A percentile compares a stretch with the other conserved stretches of the same genome.
These are phyloP conservation scores for Miniopterus natalensis DNA, from an alignment of 2,113 vertebrate species.

Conservation along the genomic window DNA sequence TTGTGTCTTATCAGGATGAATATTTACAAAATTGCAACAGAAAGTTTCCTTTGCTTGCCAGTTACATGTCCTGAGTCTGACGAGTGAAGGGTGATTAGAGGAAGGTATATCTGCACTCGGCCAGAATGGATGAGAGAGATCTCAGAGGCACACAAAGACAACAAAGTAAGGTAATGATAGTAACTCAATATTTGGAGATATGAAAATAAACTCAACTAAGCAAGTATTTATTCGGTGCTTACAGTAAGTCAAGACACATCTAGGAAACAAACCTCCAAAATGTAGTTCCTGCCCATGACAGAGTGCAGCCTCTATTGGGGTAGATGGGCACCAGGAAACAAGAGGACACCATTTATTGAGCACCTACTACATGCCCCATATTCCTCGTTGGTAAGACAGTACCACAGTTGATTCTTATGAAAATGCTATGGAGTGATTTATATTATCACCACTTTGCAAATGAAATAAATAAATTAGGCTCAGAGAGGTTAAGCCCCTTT, in stretches of 20 bases:
- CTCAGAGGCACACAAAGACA: neutral
- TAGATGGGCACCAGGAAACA: neutral
- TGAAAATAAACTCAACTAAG: fast-evolving
- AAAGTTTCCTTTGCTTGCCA: neutral
- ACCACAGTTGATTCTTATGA: neutral
- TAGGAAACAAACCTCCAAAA: neutral
- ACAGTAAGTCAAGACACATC: neutral
- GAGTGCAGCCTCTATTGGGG: neutral
- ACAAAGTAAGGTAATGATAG: neutral
- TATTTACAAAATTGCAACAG: neutral
- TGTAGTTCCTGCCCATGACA: neutral
- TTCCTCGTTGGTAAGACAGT: neutral
- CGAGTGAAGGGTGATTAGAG: neutral
- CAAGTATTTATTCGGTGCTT: neutral
- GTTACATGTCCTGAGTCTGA: neutral
- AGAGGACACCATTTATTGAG: neutral
- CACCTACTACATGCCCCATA: neutral
- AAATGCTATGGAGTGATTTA: neutral
- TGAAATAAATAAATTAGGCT: neutral
- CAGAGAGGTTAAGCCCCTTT: neutral
- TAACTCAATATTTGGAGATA: neutral
- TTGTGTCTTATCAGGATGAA: neutral
- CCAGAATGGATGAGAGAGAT: neutral
- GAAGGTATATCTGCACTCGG: neutral
- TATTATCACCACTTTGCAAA: neutral